Conservation (phyloP, 64 coral and sea anemone genomes). For the Exaiptasia diaphana region DNA sequence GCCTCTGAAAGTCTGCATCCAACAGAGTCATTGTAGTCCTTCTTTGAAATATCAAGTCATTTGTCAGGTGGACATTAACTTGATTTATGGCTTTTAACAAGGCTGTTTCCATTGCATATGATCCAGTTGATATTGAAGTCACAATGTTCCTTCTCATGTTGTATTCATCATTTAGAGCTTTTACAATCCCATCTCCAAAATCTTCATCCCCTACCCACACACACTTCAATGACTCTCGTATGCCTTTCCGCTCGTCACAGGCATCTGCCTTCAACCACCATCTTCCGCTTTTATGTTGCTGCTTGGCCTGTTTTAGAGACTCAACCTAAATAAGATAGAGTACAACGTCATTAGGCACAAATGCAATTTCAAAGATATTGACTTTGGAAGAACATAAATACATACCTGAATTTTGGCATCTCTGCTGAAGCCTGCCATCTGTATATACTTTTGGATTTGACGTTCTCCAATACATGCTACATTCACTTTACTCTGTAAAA, state of each 20-base stretch:
- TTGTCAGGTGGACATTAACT: too few species aligned
- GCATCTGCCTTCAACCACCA: slow-evolving; percentile 79
- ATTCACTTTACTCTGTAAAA: too few species aligned
- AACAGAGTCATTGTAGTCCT: background rate
- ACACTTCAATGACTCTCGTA: slow-evolving; percentile 34
- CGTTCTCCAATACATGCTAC: too few species aligned
- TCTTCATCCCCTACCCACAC: slow-evolving; percentile 67
- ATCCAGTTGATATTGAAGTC: background rate
- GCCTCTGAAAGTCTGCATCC: background rate
- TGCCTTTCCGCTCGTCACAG: slow-evolving; percentile 44
- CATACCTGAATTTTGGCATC: background rate
- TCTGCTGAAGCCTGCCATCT: background rate
- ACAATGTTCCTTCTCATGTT: slow-evolving; percentile 10
- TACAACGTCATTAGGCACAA: background rate
- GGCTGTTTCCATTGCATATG: too few species aligned
- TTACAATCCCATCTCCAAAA: slow-evolving; percentile 43
- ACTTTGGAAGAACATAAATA: background rate
- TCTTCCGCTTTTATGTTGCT: slow-evolving; percentile 29
- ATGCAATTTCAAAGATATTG: background rate
- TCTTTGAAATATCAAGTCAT: background rate
- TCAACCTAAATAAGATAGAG: background rate
- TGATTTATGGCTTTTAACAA: too few species aligned
- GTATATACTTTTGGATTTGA: background rate
- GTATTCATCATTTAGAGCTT: slow-evolving; percentile 34
- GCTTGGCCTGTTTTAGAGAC: slow-evolving; percentile 26